Evolutionary conservation across 2,888 invertebrate species (phyloP), one percentile per base, ranked within the genome.

Genomic region (Tiliacea aurago): DNA sequence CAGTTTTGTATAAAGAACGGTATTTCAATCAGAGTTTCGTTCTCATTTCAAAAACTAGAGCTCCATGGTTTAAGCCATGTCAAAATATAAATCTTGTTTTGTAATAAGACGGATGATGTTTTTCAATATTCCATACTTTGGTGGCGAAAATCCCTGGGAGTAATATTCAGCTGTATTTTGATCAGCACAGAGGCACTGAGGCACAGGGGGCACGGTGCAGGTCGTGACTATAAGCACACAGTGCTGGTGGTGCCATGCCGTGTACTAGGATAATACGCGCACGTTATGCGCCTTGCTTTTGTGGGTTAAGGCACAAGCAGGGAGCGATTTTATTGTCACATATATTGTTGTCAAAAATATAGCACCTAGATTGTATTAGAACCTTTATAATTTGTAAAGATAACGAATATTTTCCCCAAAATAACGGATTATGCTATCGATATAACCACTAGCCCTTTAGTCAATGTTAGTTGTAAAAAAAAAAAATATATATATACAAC

Each of bases 181-280:
- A 73, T 73, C 80, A 73, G 58, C 23, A 20, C 41, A 45, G 15
- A 4, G 20, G 23, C 33, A 37, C 45, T 13, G 53, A 23, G 28
- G 49, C 3, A 18, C 55, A 65, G 28, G 71, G 71, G 45, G 41
- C 51, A 71, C 18, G 59, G 59, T 65, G 28, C 56, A 78, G 55
- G 20, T 71, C 37, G 68, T 53, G 55, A n/a, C 37, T 78, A 58
- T 56, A 53, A 55, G 53, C 56, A 65, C 49, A 80, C 70, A 73
- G 68, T 15, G 41, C 58, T 79, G 61, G 67, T 80, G 66, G 80
- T 77, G 49, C 70, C 66, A n/a, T 58, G 56, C 62, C 68, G 70
- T 79, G 75, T 69, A 58, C 80, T 18, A 76, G 75, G 76, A 76
- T 84, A 86, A 83, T 84, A 75, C 74, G 70, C 68, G 70, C 79